Conservation (phyloP, 2,888 invertebrate genomes). For the Lysandra coridon region DNA sequence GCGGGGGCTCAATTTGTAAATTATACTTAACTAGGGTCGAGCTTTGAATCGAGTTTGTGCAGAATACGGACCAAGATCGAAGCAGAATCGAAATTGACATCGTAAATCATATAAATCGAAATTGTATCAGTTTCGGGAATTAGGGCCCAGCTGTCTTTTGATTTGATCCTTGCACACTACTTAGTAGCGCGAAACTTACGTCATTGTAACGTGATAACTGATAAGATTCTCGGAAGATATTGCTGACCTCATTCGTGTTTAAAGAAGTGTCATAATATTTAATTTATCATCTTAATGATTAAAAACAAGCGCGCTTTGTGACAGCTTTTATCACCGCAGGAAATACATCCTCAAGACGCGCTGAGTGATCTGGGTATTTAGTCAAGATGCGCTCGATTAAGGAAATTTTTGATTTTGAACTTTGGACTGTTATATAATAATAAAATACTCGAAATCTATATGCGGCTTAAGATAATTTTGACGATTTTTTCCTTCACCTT, state of each 20-base stretch:
- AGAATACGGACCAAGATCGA: too few relatives aligned
- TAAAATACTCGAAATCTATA: too few relatives aligned
- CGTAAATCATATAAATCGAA: too few relatives aligned
- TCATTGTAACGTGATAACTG: slow-evolving; percentile 4
- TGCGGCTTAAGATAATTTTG: too few relatives aligned
- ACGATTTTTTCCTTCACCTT: too few relatives aligned
- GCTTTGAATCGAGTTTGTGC: too few relatives aligned
- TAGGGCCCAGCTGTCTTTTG: too few relatives aligned
- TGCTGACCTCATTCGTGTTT: slow-evolving; percentile 8
- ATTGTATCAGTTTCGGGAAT: too few relatives aligned
- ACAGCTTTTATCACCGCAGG: slow-evolving; percentile 9
- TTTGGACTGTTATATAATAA: background rate
- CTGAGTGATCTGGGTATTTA: background rate
- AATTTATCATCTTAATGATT: slow-evolving; percentile 21
- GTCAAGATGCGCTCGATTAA: background rate
- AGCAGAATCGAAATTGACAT: too few relatives aligned
- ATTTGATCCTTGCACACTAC: background rate
- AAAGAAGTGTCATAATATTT: slow-evolving; percentile 23
- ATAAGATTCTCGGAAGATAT: slow-evolving; percentile 21
- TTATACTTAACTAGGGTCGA: too few relatives aligned
- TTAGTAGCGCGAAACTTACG: background rate
- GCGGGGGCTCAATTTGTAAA: too few relatives aligned
- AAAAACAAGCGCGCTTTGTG: slow-evolving; percentile 12
- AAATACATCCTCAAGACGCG: background rate
- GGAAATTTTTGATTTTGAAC: background rate